phyloP scores from a whole-genome alignment of 2,888 invertebrate genomes.

The Portevinia maculata region DNA sequence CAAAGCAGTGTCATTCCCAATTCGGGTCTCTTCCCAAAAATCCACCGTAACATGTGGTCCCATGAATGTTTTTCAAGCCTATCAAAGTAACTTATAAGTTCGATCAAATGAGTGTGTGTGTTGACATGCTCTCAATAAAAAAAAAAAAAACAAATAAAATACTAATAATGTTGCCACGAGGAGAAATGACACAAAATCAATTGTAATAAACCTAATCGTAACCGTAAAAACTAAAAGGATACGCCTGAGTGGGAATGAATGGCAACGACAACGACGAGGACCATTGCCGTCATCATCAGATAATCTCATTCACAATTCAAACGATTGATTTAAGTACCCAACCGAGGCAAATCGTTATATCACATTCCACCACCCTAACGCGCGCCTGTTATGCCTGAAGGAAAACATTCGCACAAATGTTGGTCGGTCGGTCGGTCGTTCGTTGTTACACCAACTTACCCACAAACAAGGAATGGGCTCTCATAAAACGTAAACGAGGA shows the following conservation, averaged over 20 bases:
- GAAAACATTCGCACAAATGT: neutral
- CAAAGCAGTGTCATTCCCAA: conserved; percentile 16
- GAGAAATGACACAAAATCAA: conserved; percentile 72
- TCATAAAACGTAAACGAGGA: conserved; percentile 34
- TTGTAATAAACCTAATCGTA: conserved; percentile 72
- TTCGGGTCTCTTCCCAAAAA: neutral
- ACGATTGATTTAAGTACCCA: conserved; percentile 74
- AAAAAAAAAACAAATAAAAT: conserved; percentile 5
- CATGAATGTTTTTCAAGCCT: conserved; percentile 16
- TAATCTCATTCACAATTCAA: conserved; percentile 74
- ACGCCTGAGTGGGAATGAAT: conserved; percentile 62
- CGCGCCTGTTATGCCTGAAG: neutral
- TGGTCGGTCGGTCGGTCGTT: conserved; percentile 7
- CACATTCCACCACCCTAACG: conserved; percentile 29
- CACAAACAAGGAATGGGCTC: conserved; percentile 13
- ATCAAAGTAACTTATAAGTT: conserved; percentile 50
- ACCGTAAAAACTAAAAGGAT: conserved; percentile 73
- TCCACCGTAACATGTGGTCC: neutral
- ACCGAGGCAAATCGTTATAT: conserved; percentile 73
- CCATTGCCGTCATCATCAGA: conserved; percentile 74
- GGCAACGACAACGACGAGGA: conserved; percentile 46
- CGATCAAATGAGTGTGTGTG: conserved; percentile 50
- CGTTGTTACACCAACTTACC: conserved; percentile 10
- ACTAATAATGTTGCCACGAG: conserved; percentile 42
- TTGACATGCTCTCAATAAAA: conserved; percentile 61